Percentiles rank a stretch among this genome's conserved stretches.
These are phyloP conservation scores for Calcarius lapponicus DNA, from an alignment of 2,797 vertebrate genomes.

Conservation along the genomic window DNA sequence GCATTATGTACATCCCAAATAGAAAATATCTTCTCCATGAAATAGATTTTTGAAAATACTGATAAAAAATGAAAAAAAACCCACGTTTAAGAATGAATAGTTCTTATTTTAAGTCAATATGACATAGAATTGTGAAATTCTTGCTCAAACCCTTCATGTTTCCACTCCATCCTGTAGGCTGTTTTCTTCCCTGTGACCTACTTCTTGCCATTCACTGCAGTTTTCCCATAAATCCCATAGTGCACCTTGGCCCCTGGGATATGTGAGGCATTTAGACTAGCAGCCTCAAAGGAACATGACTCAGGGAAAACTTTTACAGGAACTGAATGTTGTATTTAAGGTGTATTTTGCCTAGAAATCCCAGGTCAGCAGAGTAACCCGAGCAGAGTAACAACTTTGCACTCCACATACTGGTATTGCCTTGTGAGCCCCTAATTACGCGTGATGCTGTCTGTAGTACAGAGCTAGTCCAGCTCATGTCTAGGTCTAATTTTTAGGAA, in stretches of 20 bases:
- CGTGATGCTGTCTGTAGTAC: background rate
- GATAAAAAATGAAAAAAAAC: background rate
- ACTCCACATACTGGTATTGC: background rate
- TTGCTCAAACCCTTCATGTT: background rate
- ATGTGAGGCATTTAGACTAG: background rate
- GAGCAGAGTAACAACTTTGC: background rate
- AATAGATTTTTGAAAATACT: background rate
- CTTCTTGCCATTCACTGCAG: background rate
- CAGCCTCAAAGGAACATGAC: background rate
- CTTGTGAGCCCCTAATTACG: background rate
- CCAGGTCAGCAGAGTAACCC: background rate
- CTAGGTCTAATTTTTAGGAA: background rate
- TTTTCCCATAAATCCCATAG: background rate
- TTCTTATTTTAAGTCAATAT: background rate
- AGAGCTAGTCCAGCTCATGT: background rate
- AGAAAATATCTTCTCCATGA: background rate
- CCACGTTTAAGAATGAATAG: background rate
- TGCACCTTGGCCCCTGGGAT: background rate
- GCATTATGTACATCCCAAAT: background rate
- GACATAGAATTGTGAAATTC: background rate
- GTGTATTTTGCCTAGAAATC: background rate
- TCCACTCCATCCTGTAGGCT: background rate
- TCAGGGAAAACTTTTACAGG: background rate
- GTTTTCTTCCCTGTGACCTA: background rate
- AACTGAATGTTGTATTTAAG: background rate